These are phyloP conservation scores for Semotilus atromaculatus DNA, from an alignment of 2,797 vertebrate genomes.

Conservation along the genomic window DNA sequence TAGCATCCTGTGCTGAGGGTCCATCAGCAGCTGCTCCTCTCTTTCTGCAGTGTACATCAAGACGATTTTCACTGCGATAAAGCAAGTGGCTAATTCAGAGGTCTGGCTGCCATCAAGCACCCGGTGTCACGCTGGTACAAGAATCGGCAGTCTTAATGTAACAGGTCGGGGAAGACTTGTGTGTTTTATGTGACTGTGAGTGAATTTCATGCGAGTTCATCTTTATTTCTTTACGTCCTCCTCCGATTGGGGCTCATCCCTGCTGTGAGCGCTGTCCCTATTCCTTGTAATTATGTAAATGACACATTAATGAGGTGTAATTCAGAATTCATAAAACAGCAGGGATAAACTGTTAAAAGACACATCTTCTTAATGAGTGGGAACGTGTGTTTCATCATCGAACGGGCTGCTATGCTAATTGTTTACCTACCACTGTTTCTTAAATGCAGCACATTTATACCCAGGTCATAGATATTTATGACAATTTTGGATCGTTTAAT, in stretches of 20 bases:
- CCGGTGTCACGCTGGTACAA: slow-evolving; percentile 11
- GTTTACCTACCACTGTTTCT: slow-evolving; percentile 82
- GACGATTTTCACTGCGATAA: slow-evolving; percentile 8
- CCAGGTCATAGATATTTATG: slow-evolving; percentile 70
- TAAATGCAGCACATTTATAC: slow-evolving; percentile 77
- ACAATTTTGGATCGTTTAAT: slow-evolving; percentile 71
- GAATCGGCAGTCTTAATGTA: slow-evolving; percentile 22
- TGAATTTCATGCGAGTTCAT: slow-evolving; percentile 18
- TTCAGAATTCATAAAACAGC: slow-evolving; percentile 86
- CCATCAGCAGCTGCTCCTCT: slow-evolving; percentile 52
- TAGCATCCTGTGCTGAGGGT: slow-evolving; percentile 37
- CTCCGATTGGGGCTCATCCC: slow-evolving; percentile 72
- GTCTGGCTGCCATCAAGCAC: slow-evolving; percentile 25
- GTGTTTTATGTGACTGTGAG: not conserved
- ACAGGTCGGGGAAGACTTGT: slow-evolving; percentile 36
- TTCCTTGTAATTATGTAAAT: slow-evolving; percentile 87
- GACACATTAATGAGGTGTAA: slow-evolving; percentile 86
- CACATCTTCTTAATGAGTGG: slow-evolving; percentile 75
- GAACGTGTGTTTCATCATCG: slow-evolving; percentile 75
- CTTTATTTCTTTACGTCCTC: slow-evolving; percentile 46
- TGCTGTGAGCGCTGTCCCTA: slow-evolving; percentile 76
- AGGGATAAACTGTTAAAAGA: slow-evolving; percentile 82
- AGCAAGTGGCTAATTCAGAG: slow-evolving; percentile 45
- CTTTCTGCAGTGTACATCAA: slow-evolving; percentile 41
- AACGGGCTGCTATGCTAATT: slow-evolving; percentile 77